Evolutionary conservation across 2,113 vertebrate genomes (phyloP).

Genomic region (Damaliscus lunatus): DNA sequence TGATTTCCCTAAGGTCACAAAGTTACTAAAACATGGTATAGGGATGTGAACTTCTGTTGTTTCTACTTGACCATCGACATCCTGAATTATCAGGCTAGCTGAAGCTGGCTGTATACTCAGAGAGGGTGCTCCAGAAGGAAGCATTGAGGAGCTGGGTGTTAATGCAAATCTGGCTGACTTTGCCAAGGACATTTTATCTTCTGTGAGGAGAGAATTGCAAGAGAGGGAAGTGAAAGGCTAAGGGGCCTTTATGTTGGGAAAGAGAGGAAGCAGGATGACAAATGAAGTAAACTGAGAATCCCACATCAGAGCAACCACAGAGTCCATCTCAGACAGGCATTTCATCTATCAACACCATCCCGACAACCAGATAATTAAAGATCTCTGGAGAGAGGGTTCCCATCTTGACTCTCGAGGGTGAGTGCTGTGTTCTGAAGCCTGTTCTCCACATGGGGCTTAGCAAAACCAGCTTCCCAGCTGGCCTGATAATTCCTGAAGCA

Average conservation of each 20-base stretch:
- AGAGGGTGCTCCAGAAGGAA: background rate
- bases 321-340: background rate
- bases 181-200: slow-evolving; percentile 3
- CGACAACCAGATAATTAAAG: slow-evolving; percentile 58
- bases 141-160: background rate
- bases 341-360: slow-evolving; percentile 24
- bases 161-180: background rate
- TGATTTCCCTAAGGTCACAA: background rate
- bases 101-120: background rate
- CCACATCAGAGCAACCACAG: slow-evolving; percentile 60
- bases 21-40: background rate
- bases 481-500: slow-evolving; percentile 33
- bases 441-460: slow-evolving; percentile 16
- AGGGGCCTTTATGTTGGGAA: background rate
- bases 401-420: background rate
- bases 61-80: background rate
- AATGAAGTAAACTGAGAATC: slow-evolving; percentile 43
- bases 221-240: background rate
- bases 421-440: slow-evolving; percentile 19
- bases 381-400: slow-evolving; percentile 37
- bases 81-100: background rate
- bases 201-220: background rate
- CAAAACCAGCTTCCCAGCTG: slow-evolving; percentile 58
- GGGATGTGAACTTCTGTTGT: background rate
- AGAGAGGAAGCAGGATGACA: slow-evolving; percentile 45